These are phyloP conservation scores for Euclidia mi DNA, from an alignment of 2,888 invertebrate genomes.

Conservation along the genomic window DNA sequence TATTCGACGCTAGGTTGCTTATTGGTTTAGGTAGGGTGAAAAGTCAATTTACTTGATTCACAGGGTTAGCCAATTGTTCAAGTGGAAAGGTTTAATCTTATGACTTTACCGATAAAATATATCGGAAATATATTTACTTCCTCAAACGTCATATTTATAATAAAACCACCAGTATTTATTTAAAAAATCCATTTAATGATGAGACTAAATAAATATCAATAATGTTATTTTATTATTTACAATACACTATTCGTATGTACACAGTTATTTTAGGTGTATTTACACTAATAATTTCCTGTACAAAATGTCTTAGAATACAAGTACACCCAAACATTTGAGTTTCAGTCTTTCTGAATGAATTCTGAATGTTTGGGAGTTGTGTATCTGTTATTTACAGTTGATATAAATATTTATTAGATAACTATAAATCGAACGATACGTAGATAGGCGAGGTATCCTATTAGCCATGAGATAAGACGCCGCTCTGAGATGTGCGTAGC, in stretches of 20 bases:
- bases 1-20: constrained; percentile 22
- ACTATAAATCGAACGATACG: constrained; percentile 49
- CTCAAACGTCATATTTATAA: background rate
- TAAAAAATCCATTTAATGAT: constrained; percentile 53
- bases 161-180: constrained; percentile 15
- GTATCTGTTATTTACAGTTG: constrained; percentile 37
- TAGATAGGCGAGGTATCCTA: constrained; percentile 47
- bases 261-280: constrained; percentile 55
- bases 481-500: constrained; percentile 56
- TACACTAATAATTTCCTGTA: constrained; percentile 49
- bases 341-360: background rate
- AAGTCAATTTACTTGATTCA: constrained; percentile 56
- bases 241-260: constrained; percentile 58
- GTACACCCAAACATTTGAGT: constrained; percentile 20
- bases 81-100: constrained; percentile 13
- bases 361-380: constrained; percentile 15
- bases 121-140: constrained; percentile 1
- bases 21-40: constrained; percentile 50
- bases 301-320: constrained; percentile 28
- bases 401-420: constrained; percentile 43
- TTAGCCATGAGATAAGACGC: constrained; percentile 56
- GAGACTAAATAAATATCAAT: constrained; percentile 54
- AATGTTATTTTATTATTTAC: constrained; percentile 59
- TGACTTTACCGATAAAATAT: constrained; percentile 7
- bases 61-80: constrained; percentile 32